phyloP scores from a whole-genome alignment of 2,113 vertebrate genomes.

The Oryzias curvinotus region DNA sequence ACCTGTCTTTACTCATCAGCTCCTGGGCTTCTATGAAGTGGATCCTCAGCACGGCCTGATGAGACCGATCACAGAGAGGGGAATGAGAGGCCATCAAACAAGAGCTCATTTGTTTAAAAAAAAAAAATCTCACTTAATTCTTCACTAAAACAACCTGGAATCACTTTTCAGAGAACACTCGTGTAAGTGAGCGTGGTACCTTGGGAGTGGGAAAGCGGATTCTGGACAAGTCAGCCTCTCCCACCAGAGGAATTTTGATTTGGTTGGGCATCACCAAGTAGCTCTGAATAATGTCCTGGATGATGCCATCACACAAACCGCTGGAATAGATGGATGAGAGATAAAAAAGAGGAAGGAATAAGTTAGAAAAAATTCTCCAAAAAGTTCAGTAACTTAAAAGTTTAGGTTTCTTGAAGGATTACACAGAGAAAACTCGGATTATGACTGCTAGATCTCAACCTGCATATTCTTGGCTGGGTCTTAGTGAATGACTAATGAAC shows the following conservation, averaged over 20 bases:
- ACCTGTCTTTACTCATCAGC: conserved; percentile 88
- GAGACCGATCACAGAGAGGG: neutral
- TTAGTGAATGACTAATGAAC: neutral
- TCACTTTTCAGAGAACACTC: neutral
- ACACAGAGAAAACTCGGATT: too few relatives aligned
- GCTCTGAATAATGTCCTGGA: conserved; percentile 92
- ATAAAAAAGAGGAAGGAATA: neutral
- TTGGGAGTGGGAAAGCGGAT: conserved; percentile 92
- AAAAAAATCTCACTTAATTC: neutral
- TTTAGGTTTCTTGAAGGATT: too few relatives aligned
- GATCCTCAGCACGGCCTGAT: conserved; percentile 88
- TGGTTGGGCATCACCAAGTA: conserved; percentile 92
- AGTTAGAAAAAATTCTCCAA: neutral
- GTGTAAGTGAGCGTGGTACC: conserved; percentile 64
- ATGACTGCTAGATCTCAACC: too few relatives aligned
- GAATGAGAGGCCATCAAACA: neutral
- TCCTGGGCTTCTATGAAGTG: conserved; percentile 94
- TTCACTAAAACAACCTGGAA: too few relatives aligned
- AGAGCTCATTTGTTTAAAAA: neutral
- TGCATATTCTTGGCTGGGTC: too few relatives aligned
- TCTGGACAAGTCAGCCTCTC: conserved; percentile 83
- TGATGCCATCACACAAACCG: conserved; percentile 88
- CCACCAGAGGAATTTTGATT: conserved; percentile 91
- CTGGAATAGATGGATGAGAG: conserved; percentile 62
- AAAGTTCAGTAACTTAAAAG: too few relatives aligned